Base-by-base conservation (phyloP, 2,113 vertebrate species). In the Ammodytes dubius region DNA sequence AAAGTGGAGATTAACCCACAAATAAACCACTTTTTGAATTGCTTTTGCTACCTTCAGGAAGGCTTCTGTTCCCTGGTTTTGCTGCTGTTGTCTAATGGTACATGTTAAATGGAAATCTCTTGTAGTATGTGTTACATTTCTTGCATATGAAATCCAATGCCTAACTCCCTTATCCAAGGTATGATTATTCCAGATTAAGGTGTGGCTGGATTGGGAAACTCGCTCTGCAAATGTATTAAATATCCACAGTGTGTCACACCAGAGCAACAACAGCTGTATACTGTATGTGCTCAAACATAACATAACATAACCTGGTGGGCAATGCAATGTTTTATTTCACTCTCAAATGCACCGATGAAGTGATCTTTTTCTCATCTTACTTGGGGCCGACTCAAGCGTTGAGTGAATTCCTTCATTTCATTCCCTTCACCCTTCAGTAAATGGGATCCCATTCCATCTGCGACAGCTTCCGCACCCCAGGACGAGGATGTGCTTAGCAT, bases 401-500 rank as follows among this genome's bases (percentile, higher is more conserved):
- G 67, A 88, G 73, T 82, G 49, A 76, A 73, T 87, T 65, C 79
- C 59, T 81, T 77, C 65, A 79, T 88, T 85, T 89, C 45, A 73
- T 76, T 64, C 45, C 81, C 66, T 63, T 80, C 76, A 82, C 64
- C 69, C 67, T 66, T 85, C 50, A 47, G 47, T 15, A 40, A 89
- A 77, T 17, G 67, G 27, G 27, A 60, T 72, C 70, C 56, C 47
- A 39, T 79, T 86, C 83, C 73, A 86, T 89, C 75, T 83, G 83
- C 52, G 67, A 64, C 67, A 57, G 79, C 84, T 73, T 84, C 72
- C 74, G 73, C 86, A 77, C 86, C 64, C 69, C 74, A 83, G 73
- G 74, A 88, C 77, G 60, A 77, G 71, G 83, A 88, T 82, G 40
- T n/a, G 67, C 84, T 82, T 87, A 88, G 77, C 84, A 82, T 85